These are phyloP conservation scores for Pteria penguin DNA, from an alignment of 2,888 invertebrate species.

Conservation along the genomic window DNA sequence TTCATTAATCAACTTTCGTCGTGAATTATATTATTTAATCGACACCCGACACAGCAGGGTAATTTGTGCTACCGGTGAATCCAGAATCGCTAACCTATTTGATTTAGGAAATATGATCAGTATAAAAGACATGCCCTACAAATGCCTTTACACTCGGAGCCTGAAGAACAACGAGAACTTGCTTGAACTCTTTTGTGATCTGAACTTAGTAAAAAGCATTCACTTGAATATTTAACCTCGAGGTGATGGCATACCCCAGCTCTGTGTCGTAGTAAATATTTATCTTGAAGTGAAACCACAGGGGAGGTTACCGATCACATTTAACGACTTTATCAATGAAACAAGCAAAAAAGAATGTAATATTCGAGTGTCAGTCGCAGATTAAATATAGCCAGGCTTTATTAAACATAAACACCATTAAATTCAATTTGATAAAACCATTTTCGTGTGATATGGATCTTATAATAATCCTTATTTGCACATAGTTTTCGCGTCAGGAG, in stretches of 20 bases:
- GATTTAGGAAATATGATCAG: too few relatives aligned
- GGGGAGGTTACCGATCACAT: background rate
- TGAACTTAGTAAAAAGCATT: too few relatives aligned
- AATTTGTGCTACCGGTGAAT: too few relatives aligned
- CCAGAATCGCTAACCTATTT: too few relatives aligned
- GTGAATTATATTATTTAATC: too few relatives aligned
- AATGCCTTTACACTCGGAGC: too few relatives aligned
- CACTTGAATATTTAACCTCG: too few relatives aligned
- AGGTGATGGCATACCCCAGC: background rate
- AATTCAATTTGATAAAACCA: background rate
- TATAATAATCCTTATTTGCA: constrained; percentile 21
- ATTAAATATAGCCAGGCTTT: background rate
- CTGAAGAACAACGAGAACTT: too few relatives aligned
- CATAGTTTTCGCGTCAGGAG: constrained; percentile 25
- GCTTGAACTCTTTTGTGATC: too few relatives aligned
- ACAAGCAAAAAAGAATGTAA: background rate
- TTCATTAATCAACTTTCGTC: too few relatives aligned
- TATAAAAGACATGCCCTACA: too few relatives aligned
- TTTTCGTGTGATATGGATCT: background rate
- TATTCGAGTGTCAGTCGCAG: background rate
- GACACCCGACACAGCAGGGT: too few relatives aligned
- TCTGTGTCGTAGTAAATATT: background rate
- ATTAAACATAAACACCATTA: background rate
- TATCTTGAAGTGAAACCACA: background rate
- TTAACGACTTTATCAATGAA: background rate